phyloP scores from a whole-genome alignment of 2,888 invertebrate genomes.

The Chelonus formosanus region DNA sequence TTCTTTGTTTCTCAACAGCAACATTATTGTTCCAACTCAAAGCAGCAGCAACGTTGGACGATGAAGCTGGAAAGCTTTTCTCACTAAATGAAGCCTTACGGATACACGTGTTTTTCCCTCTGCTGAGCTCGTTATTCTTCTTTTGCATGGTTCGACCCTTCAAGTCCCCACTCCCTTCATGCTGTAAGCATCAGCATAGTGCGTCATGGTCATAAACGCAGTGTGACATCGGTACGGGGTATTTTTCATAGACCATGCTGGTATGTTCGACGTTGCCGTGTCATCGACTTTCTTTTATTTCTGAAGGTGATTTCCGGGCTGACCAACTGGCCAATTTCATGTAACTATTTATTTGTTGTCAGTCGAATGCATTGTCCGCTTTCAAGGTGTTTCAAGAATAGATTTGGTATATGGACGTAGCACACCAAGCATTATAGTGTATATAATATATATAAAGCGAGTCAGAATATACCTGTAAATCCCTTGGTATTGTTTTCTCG shows the following conservation, averaged over 20 bases:
- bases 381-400: too few relatives aligned
- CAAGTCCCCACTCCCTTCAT: not conserved
- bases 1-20: too few relatives aligned
- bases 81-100: not conserved
- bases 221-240: slow-evolving; percentile 21
- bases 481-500: not conserved
- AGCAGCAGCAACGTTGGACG: too few relatives aligned
- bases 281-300: slow-evolving; percentile 15
- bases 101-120: slow-evolving; percentile 27
- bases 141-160: slow-evolving; percentile 15
- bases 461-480: not conserved
- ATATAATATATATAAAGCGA: too few relatives aligned
- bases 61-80: too few relatives aligned
- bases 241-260: not conserved
- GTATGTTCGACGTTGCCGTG: slow-evolving; percentile 19
- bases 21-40: too few relatives aligned
- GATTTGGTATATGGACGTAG: too few relatives aligned
- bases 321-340: slow-evolving; percentile 10
- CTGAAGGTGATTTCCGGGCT: slow-evolving; percentile 9
- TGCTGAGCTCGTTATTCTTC: slow-evolving; percentile 26
- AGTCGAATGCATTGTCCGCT: too few relatives aligned
- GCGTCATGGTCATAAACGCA: slow-evolving; percentile 28
- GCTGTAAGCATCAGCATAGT: not conserved
- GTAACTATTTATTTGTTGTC: not conserved
- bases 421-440: too few relatives aligned